phyloP scores from a whole-genome alignment of 2,888 invertebrate genomes.

The Drosophila trichaetosa region DNA sequence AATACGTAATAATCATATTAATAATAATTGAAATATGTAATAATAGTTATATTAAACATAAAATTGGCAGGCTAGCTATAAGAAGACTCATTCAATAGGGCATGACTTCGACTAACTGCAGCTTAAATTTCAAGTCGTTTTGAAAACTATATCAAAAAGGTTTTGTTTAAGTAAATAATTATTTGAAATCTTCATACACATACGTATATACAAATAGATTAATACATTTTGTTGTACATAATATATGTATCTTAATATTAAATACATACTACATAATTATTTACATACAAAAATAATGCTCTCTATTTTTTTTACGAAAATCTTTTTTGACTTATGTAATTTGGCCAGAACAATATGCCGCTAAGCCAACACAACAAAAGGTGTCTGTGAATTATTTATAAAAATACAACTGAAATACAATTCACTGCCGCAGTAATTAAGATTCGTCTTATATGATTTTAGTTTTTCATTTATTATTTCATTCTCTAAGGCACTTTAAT shows the following conservation, averaged over 20 bases:
- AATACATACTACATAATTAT: conserved; percentile 35
- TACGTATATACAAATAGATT: conserved; percentile 32
- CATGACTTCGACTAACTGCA: conserved; percentile 64
- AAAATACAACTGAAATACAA: conserved; percentile 49
- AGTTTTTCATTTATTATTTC: conserved; percentile 39
- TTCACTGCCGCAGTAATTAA: conserved; percentile 46
- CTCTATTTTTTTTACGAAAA: conserved; percentile 43
- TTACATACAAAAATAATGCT: conserved; percentile 64
- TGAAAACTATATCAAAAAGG: conserved; percentile 41
- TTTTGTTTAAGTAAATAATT: conserved; percentile 48
- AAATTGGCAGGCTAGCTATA: conserved; percentile 73
- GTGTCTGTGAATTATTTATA: conserved; percentile 47
- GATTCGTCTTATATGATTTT: conserved; percentile 22
- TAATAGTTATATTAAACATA: conserved; percentile 47
- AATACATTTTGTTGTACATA: conserved; percentile 38
- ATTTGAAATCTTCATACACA: conserved; percentile 30
- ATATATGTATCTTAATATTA: conserved; percentile 21
- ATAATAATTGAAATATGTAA: conserved; percentile 26
- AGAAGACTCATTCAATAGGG: conserved; percentile 73
- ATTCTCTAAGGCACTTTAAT: conserved; percentile 79
- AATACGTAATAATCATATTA: conserved; percentile 19
- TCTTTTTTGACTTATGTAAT: conserved; percentile 39
- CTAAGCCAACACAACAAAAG: conserved; percentile 61
- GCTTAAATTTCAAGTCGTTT: conserved; percentile 30
- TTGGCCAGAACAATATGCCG: conserved; percentile 54